Percentiles rank a stretch among this genome's conserved stretches.
phyloP scores from a whole-genome alignment of 1,140 invertebrate genomes.

The Monomorium pharaonis region DNA sequence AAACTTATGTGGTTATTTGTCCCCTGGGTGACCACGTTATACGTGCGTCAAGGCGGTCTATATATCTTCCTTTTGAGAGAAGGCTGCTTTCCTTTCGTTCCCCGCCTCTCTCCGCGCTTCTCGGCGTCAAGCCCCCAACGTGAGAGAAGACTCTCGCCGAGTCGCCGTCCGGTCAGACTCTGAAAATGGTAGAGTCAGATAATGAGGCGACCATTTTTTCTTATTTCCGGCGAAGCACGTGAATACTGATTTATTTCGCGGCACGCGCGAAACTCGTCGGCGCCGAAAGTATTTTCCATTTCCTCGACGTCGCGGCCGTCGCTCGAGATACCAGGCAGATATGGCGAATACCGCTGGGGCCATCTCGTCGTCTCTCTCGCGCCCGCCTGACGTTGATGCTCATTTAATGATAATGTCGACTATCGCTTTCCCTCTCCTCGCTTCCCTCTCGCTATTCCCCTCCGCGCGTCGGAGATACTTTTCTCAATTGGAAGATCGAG shows the following conservation, averaged over 20 bases:
- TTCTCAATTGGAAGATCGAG: conserved; percentile 31
- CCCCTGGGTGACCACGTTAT: conserved; percentile 52
- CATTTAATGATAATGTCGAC: conserved; percentile 59
- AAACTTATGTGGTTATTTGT: conserved; percentile 70
- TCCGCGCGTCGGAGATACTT: conserved; percentile 5
- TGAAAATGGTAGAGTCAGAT: conserved; percentile 42
- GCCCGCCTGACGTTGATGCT: conserved; percentile 35
- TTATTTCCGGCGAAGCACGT: conserved; percentile 50
- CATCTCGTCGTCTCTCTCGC: conserved; percentile 30
- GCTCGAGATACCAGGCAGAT: conserved; percentile 41
- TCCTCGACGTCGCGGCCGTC: conserved; percentile 16
- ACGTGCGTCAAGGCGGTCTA: conserved; percentile 46
- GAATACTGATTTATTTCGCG: conserved; percentile 67
- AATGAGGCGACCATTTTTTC: conserved; percentile 64
- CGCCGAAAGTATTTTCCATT: conserved; percentile 42
- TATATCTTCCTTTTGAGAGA: conserved; percentile 61
- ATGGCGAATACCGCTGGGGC: background rate
- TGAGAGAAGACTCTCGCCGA: background rate
- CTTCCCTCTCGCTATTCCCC: background rate
- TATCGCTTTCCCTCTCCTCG: background rate
- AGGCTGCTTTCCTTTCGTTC: background rate
- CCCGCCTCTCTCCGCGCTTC: background rate
- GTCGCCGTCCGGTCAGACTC: conserved; percentile 5
- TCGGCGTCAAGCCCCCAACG: background rate
- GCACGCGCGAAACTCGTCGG: background rate